Conservation (phyloP, 2,888 invertebrate species). For the Synanthedon andrenaeformis region DNA sequence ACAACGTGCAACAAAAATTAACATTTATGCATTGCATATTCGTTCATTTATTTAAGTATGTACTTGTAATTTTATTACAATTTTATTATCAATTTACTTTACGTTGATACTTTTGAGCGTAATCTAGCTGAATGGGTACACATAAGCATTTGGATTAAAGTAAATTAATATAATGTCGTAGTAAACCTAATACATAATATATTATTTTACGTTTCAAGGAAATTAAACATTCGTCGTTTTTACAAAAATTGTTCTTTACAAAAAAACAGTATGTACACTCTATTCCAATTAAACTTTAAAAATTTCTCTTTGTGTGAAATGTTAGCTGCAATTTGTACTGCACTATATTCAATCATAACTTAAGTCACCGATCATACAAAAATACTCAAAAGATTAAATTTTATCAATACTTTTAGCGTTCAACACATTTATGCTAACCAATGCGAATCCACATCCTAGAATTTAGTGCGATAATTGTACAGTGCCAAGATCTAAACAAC, state of each 20-base stretch:
- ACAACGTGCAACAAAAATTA: slow-evolving; percentile 82
- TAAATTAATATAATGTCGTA: slow-evolving; percentile 53
- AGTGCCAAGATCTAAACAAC: slow-evolving; percentile 42
- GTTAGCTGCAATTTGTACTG: slow-evolving; percentile 68
- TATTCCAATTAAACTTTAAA: slow-evolving; percentile 17
- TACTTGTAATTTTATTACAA: slow-evolving; percentile 41
- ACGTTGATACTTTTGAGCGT: slow-evolving; percentile 71
- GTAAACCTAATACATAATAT: slow-evolving; percentile 29
- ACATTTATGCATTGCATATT: slow-evolving; percentile 74
- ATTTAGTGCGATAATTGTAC: slow-evolving; percentile 54
- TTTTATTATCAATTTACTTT: slow-evolving; percentile 56
- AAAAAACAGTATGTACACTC: background rate
- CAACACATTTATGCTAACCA: slow-evolving; percentile 6
- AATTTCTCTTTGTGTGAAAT: slow-evolving; percentile 39
- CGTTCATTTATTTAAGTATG: slow-evolving; percentile 47
- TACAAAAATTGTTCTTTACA: slow-evolving; percentile 13
- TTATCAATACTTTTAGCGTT: no score
- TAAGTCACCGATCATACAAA: slow-evolving; percentile 58
- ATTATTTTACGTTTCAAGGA: slow-evolving; percentile 45
- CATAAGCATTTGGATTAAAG: slow-evolving; percentile 67
- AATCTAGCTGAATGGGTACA: slow-evolving; percentile 68
- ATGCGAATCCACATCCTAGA: no score
- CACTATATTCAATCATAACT: slow-evolving; percentile 6
- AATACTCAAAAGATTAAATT: no score
- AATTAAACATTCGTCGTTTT: slow-evolving; percentile 35